Percentiles rank a stretch among this genome's conserved stretches.
phyloP scores from a whole-genome alignment of 2,797 vertebrate species.

The Pempheris klunzingeri region DNA sequence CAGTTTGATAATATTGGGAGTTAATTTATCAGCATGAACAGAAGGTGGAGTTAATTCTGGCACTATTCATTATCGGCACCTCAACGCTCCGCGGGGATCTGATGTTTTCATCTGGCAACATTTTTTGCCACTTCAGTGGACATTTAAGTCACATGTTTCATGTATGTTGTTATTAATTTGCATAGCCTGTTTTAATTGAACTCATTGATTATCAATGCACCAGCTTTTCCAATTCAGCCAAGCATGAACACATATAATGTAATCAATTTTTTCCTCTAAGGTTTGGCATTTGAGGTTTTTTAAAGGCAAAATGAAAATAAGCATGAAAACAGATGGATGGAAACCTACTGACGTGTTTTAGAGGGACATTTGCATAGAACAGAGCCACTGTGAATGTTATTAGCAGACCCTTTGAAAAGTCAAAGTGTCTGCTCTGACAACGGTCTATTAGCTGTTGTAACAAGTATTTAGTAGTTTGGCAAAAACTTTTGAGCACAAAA shows the following conservation, averaged over 20 bases:
- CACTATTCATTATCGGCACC: too few species aligned
- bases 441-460: background rate
- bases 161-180: background rate
- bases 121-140: background rate
- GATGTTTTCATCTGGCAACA: background rate
- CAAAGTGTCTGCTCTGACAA: background rate
- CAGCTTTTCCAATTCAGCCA: background rate
- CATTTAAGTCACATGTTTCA: background rate
- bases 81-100: background rate
- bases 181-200: background rate
- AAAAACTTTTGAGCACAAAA: background rate
- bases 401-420: background rate
- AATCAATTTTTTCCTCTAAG: accelerated
- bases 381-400: background rate
- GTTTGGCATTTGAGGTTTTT: background rate
- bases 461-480: background rate
- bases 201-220: too few species aligned
- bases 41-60: background rate
- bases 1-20: background rate
- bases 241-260: background rate
- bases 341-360: background rate
- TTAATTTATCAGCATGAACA: background rate
- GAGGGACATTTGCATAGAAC: too few species aligned
- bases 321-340: background rate
- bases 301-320: background rate